A percentile compares a stretch with the other conserved stretches of the same genome.
Conservation (phyloP, 2,113 vertebrate genomes). For the Calyptommatus sinebrachiatus region DNA sequence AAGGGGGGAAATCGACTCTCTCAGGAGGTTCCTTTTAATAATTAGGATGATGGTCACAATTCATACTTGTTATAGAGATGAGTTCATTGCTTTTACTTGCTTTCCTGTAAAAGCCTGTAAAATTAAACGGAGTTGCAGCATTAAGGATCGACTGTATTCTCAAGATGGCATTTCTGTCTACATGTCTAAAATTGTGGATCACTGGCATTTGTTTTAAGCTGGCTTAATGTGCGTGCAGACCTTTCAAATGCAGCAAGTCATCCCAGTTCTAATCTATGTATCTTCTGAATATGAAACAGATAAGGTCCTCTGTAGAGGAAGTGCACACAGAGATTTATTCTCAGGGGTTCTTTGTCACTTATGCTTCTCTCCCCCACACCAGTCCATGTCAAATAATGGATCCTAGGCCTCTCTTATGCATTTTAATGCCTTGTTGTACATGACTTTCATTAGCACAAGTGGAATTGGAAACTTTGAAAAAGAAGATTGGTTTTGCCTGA, state of each 20-base stretch:
- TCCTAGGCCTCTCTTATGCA: too few relatives aligned
- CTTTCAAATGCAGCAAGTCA: conserved; percentile 17
- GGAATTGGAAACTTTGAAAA: too few relatives aligned
- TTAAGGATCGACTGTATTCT: rapidly evolving
- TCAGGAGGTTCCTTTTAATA: conserved; percentile 19
- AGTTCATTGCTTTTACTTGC: not conserved
- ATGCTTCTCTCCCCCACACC: not conserved
- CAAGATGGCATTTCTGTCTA: not conserved
- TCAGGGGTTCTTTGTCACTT: not conserved
- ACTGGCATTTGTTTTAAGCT: not conserved
- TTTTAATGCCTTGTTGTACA: not conserved
- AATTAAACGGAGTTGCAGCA: not conserved
- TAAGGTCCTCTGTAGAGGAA: not conserved
- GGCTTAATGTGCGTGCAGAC: conserved; percentile 13
- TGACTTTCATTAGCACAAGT: too few relatives aligned
- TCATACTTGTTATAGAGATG: not conserved
- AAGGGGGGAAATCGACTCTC: not conserved
- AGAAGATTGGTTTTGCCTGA: too few relatives aligned
- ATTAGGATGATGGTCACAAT: not conserved
- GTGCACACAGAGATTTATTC: not conserved
- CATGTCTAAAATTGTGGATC: not conserved
- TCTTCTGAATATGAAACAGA: conserved; percentile 1
- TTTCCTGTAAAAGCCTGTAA: not conserved
- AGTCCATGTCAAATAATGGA: too few relatives aligned
- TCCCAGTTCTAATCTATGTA: conserved; percentile 3